Conservation (phyloP, 2,113 vertebrate species). For the Chascanopsetta lugubris region DNA sequence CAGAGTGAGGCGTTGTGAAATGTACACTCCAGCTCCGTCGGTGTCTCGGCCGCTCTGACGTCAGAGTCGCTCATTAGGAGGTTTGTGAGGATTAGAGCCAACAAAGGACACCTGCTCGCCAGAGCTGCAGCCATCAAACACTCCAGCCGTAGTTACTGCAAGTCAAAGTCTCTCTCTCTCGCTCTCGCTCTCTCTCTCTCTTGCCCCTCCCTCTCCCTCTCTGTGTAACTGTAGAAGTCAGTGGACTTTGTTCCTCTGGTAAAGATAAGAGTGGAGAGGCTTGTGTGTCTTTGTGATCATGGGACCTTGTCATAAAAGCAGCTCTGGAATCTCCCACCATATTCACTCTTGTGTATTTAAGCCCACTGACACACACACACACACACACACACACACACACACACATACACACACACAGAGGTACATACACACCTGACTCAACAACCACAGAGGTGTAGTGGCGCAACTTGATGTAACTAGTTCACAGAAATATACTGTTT, state of each 20-base stretch:
- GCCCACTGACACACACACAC: slow-evolving; percentile 9
- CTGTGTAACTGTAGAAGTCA: slow-evolving; percentile 37
- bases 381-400: slow-evolving; percentile 6
- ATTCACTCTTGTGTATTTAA: slow-evolving; percentile 29
- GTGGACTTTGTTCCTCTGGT: slow-evolving; percentile 57
- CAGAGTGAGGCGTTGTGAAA: slow-evolving; percentile 39
- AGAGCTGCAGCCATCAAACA: slow-evolving; percentile 6
- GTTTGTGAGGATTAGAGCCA: slow-evolving; percentile 59
- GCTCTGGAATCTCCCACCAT: slow-evolving; percentile 25
- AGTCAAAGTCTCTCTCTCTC: slow-evolving; percentile 21
- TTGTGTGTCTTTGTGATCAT: slow-evolving; percentile 46
- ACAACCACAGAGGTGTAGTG: too few relatives aligned
- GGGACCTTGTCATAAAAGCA: slow-evolving; percentile 40
- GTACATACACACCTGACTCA: too few relatives aligned
- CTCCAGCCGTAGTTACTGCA: slow-evolving; percentile 46
- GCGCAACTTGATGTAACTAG: too few relatives aligned
- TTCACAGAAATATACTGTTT: background rate
- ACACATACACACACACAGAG: background rate
- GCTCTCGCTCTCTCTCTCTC: background rate
- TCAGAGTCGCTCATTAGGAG: slow-evolving; percentile 52
- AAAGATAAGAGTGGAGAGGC: slow-evolving; percentile 52
- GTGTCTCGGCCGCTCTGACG: slow-evolving; percentile 54
- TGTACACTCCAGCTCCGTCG: slow-evolving; percentile 23
- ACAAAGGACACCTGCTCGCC: slow-evolving; percentile 70
- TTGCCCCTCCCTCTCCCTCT: background rate